These are phyloP conservation scores for Galeruca laticollis DNA, from an alignment of 2,888 invertebrate species.

Conservation along the genomic window DNA sequence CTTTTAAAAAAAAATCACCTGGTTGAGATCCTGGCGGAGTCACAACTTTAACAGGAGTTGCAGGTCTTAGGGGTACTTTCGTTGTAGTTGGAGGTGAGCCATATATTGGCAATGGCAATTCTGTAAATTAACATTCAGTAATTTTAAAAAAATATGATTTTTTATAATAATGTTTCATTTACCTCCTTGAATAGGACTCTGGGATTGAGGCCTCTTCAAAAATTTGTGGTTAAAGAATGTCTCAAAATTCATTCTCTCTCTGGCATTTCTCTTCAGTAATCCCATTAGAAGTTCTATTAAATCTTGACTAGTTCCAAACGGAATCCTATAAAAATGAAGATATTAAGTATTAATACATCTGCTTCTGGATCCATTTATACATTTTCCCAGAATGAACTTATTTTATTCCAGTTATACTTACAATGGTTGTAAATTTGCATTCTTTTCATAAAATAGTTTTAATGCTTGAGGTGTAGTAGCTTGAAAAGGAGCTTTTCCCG, in stretches of 20 bases:
- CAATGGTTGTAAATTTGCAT: conserved; percentile 90
- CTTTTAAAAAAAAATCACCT: conserved; percentile 52
- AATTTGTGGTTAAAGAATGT: conserved; percentile 96
- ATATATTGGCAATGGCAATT: conserved; percentile 61
- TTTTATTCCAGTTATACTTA: conserved; percentile 67
- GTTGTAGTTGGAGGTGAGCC: conserved; percentile 58
- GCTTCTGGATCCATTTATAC: neutral
- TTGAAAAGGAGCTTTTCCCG: conserved; percentile 98
- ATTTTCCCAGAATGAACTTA: neutral
- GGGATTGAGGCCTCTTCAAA: conserved; percentile 75
- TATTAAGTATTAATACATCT: conserved; percentile 10
- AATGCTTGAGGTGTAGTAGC: conserved; percentile 98
- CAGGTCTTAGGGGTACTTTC: conserved; percentile 50
- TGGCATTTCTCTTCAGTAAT: conserved; percentile 90
- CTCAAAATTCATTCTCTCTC: conserved; percentile 96
- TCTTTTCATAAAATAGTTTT: conserved; percentile 97
- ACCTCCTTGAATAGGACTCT: conserved; percentile 59
- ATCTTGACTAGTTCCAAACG: conserved; percentile 91
- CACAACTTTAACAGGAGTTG: conserved; percentile 60
- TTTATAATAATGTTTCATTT: conserved; percentile 30
- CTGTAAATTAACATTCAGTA: conserved; percentile 45
- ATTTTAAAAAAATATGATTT: neutral
- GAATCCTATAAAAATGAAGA: conserved; percentile 78
- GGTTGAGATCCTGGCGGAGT: conserved; percentile 61
- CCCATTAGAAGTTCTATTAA: conserved; percentile 88